Evolutionary conservation across 2,888 invertebrate species (phyloP).

Genomic region (Steinernema scapterisci): DNA sequence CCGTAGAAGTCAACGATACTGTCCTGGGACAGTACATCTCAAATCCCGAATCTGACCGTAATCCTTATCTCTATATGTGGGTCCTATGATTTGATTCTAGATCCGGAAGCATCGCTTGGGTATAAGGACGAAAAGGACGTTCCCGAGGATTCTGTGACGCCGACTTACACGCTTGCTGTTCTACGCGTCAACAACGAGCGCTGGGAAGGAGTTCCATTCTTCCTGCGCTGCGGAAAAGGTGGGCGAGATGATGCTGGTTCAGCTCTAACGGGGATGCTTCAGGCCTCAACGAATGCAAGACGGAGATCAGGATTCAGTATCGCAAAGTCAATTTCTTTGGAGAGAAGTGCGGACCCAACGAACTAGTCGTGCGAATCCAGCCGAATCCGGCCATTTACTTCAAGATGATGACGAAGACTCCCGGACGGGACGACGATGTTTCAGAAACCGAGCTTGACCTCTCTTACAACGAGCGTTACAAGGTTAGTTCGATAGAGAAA

Average conservation of each 20-base stretch:
- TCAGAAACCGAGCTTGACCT: slow-evolving; percentile 98
- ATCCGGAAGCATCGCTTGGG: slow-evolving; percentile 79
- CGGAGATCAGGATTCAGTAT: slow-evolving; percentile 92
- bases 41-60: slow-evolving; percentile 73
- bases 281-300: slow-evolving; percentile 96
- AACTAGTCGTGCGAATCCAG: slow-evolving; percentile 92
- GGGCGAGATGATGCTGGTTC: slow-evolving; percentile 36
- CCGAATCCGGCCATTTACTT: slow-evolving; percentile 97
- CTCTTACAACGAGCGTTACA: slow-evolving; percentile 88
- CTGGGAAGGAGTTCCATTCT: slow-evolving; percentile 98
- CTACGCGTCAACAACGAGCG: slow-evolving; percentile 90
- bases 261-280: slow-evolving; percentile 33
- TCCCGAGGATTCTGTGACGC: slow-evolving; percentile 82
- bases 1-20: slow-evolving; percentile 79
- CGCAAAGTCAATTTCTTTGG: slow-evolving; percentile 93
- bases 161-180: slow-evolving; percentile 89
- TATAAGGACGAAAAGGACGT: slow-evolving; percentile 95
- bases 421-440: slow-evolving; percentile 93
- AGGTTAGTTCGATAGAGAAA: slow-evolving; percentile 72
- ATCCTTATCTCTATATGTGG: not conserved
- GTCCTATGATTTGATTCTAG: slow-evolving; percentile 47
- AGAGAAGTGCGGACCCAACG: slow-evolving; percentile 83
- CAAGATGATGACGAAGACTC: slow-evolving; percentile 97
- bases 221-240: slow-evolving; percentile 94
- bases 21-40: slow-evolving; percentile 94